Base-by-base conservation (phyloP, 2,888 invertebrate genomes). In the Dysmachus trigonus region DNA sequence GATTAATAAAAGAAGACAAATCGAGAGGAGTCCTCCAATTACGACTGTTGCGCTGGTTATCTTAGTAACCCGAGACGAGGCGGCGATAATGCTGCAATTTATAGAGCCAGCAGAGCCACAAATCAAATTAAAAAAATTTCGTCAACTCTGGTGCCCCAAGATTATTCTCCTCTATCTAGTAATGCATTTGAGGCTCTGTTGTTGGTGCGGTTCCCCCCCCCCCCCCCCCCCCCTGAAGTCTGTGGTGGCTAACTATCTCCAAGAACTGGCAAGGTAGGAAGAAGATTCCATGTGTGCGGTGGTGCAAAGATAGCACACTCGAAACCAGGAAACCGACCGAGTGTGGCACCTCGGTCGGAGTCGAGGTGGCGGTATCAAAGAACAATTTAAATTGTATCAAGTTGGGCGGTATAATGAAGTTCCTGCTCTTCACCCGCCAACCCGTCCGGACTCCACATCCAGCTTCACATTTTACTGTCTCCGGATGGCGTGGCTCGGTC, bases 91-190 rank as follows among this genome's bases (percentile, higher is more conserved):
- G 33, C 82, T 33, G 18, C 30, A 82, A 82, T 82, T 82, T 82
- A 82, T 82, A 10, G 71, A 3, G 18, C 62, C n/a, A 18, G 31
- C 53, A 53, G 18, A 81, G 22, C 38, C 35, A 33, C 82, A 82
- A 82, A 62, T 82, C 82, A 82, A 82, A 47, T 18, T 31, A 13
- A 82, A 79, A 82, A 62, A 82, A 82, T 31, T 82, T 62, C 82
- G 71, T 82, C 82, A 82, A 79, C 22, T 38, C 35, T 1, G 15
- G 10, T 30, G 35, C 35, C 33, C 31, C 22, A 62, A 82, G 35
- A 82, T 82, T 33, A 71, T 62, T 15, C n/a, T 1, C 35, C 18
- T 10, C 18, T 27, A 8, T 31, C 81, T 31, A 18, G 27, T 3
- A 22, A 33, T 15, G 7, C 51, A 81, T 15, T 51, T 30, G 38